These are phyloP conservation scores for Natrix natrix DNA, from an alignment of 2,797 vertebrate species.

Conservation along the genomic window DNA sequence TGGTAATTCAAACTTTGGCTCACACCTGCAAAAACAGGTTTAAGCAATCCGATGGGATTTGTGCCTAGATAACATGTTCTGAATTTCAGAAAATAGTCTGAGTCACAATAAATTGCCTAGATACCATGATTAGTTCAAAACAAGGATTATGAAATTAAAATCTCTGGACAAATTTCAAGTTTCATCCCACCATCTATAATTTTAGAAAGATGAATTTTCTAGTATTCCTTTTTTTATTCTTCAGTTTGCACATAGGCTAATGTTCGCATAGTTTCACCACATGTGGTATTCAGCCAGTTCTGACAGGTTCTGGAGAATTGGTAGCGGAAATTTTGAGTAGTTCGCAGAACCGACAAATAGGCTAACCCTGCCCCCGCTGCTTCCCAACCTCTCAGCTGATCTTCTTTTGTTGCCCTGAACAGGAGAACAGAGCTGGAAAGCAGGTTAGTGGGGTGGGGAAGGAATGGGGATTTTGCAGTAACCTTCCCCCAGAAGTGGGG, in stretches of 20 bases:
- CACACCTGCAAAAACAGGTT: neutral
- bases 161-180: neutral
- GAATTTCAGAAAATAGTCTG: conserved; percentile 4
- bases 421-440: no score
- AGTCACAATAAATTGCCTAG: neutral
- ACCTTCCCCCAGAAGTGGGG: no score
- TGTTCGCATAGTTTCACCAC: neutral
- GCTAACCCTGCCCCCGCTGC: no score
- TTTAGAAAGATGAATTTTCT: neutral
- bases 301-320: no score
- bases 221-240: neutral
- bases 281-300: no score
- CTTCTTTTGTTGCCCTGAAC: no score
- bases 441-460: no score
- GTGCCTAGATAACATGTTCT: neutral
- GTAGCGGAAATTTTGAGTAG: no score
- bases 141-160: neutral
- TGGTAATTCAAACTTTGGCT: neutral
- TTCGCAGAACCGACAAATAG: no score
- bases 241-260: neutral
- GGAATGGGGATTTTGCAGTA: no score
- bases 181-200: neutral
- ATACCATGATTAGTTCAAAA: neutral
- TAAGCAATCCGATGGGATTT: neutral
- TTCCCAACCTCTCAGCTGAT: no score